Percentiles rank a stretch among this genome's conserved stretches.
Conservation (phyloP, 2,113 vertebrate species). For the Chaetura pelagica region DNA sequence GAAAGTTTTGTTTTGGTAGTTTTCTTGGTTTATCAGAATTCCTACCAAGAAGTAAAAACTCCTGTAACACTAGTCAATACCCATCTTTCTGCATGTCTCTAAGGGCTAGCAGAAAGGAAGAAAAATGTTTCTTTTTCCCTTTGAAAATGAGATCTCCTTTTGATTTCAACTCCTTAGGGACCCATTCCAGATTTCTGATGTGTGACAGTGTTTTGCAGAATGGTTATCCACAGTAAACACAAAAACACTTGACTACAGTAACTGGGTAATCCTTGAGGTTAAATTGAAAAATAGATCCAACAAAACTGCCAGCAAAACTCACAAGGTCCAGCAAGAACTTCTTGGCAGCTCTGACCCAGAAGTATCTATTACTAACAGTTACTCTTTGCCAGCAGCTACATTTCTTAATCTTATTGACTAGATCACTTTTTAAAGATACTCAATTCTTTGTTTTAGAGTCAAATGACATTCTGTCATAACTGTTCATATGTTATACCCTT, state of each 20-base stretch:
- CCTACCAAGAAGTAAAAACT: not conserved
- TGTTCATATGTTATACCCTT: not conserved
- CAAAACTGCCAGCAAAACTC: constrained; percentile 35
- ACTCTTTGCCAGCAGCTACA: constrained; percentile 55
- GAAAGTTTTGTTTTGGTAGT: not conserved
- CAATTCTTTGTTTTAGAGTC: constrained; percentile 37
- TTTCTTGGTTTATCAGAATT: not conserved
- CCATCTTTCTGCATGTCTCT: not conserved
- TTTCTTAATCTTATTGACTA: constrained; percentile 34
- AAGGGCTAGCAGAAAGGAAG: not conserved
- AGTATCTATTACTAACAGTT: constrained; percentile 33
- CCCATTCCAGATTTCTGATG: not conserved
- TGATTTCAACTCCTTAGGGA: not conserved
- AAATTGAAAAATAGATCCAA: constrained; percentile 26
- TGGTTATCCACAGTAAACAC: not conserved
- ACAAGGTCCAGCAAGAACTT: constrained; percentile 25
- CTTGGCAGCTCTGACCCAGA: constrained; percentile 34
- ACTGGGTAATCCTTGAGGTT: constrained; percentile 24
- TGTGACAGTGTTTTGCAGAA: not conserved
- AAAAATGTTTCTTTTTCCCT: not conserved
- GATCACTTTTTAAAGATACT: constrained; percentile 46
- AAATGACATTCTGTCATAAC: constrained; percentile 45
- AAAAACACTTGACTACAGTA: not conserved
- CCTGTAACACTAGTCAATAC: not conserved
- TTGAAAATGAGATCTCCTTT: constrained; percentile 7